Evolutionary conservation across 2,113 vertebrate genomes (phyloP).

Genomic region (Anser cygnoides): DNA sequence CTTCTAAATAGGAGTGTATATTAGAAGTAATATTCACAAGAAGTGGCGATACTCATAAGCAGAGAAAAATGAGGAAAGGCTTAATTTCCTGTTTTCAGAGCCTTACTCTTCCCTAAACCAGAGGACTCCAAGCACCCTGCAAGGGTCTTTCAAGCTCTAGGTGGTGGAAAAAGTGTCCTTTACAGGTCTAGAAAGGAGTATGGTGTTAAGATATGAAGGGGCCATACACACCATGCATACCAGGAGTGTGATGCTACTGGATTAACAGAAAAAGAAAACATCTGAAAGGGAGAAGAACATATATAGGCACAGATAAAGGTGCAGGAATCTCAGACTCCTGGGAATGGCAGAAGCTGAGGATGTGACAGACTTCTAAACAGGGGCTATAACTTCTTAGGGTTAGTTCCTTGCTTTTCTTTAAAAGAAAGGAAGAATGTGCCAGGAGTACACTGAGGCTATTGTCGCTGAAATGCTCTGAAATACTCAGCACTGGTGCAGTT

Average conservation of each 20-base stretch:
- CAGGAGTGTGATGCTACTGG: not conserved
- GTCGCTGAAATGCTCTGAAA: not conserved
- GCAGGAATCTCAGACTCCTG: not conserved
- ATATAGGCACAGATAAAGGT: not conserved
- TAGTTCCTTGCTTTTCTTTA: not conserved
- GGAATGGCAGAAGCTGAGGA: not conserved
- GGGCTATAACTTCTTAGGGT: not conserved
- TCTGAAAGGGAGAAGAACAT: not conserved
- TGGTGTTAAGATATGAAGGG: not conserved
- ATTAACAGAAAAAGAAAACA: not conserved
- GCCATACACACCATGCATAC: not conserved
- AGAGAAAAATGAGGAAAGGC: not conserved
- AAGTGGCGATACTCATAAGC: not conserved
- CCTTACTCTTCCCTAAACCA: not conserved
- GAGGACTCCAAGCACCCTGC: not conserved
- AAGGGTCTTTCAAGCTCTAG: not conserved
- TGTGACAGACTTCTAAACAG: not conserved
- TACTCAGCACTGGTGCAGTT: not conserved
- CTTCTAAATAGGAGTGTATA: not conserved
- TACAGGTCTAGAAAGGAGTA: not conserved
- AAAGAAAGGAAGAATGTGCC: not conserved
- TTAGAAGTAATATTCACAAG: not conserved
- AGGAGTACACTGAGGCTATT: not conserved
- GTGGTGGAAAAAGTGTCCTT: not conserved
- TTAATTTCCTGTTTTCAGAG: not conserved